Base-by-base conservation (phyloP, 2,113 vertebrate species). In the Podarcis raffonei region DNA sequence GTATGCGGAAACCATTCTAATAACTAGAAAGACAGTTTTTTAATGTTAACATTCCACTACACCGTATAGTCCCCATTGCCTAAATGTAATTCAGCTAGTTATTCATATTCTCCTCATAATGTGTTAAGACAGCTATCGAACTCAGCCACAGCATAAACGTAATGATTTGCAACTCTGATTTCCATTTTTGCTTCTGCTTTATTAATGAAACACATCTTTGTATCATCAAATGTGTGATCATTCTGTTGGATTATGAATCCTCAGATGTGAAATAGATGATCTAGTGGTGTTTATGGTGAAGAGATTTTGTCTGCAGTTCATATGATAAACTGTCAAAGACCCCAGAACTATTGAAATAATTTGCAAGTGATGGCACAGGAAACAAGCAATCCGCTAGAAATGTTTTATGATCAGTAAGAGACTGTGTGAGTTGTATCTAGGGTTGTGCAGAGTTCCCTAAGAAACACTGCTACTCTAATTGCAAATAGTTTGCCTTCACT, bases 121-220 rank as follows among this genome's bases (percentile, higher is more conserved):
- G 3, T 42, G 11, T 80, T 32, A 89, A 37, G 42, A 78, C 42
- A 13, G 3, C 35, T n/a, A 65, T 74, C 42, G 42, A 62, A 75
- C 12, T 25, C 53, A 75, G 48, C n/a, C 66, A 32, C 71, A 84
- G 84, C 87, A 85, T 74, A 85, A 35, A 62, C 88, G 30, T 85
- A 89, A 90, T 91, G 92, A 32, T 87, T 91, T 20, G 59, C 85
- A 83, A 88, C 77, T 72, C 80, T 88, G 32, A 89, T 84, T 87
- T 92, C 90, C 37, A 90, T 37, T 89, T 93, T 95, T 92, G 37
- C 62, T 84, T 92, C 90, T 91, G 66, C 59, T 80, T 83, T 79
- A 85, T 35, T 83, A 90, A 92, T 90, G 86, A 89, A 91, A 78
- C 30, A 78, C 85, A 89, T 84, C 42, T 91, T 65, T 90, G 35